Evolutionary conservation across 2,888 invertebrate genomes (phyloP), one percentile per base, ranked within the genome.

Genomic region (Noctuana brunneofusca): DNA sequence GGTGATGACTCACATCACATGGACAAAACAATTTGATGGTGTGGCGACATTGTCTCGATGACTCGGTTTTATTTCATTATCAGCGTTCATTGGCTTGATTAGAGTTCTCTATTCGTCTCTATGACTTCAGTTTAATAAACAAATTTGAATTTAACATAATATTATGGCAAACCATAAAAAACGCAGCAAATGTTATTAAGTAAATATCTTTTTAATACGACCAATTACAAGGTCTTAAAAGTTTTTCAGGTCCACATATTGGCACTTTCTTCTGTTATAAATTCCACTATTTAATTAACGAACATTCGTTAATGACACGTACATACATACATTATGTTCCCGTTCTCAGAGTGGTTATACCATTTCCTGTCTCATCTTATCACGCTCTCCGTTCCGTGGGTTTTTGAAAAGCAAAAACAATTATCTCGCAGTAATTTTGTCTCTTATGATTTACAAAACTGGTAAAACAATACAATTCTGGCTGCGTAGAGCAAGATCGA

Each of bases 31-130:
- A 49, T 59, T 48, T 50, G 50, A 58, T 64, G 53, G 56, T 62
- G 53, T 66, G 68, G 63, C 71, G 69, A 38, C 38, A 38, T 16
- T 38, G 38, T 38, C 16, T 6, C 38, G 38, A 38, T 38, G 38
- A 46, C 46, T 68, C 73, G 63, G 64, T n/a, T 16, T 58, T 49
- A 16, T 58, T 71, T 58, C 63, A 64, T 65, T 72, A 73, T 72
- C 76, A 72, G 68, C 69, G 72, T 75, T 78, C 73, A 79, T 79
- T 79, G 76, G 62, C 69, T 79, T 78, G 78, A 79, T 79, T 79
- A 78, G 46, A 0, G 20, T 46, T 0, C 20, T 18, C 46, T 46
- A 20, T 46, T 38, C 11, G 3, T 4, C 18, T 46, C 20, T 20
- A 46, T 46, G 46, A 20, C 6, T 46, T 14, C 38, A 38, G 20